Percentiles rank a stretch among this genome's conserved stretches.
phyloP scores from a whole-genome alignment of 2,888 invertebrate species.

The Conomelus anceps region DNA sequence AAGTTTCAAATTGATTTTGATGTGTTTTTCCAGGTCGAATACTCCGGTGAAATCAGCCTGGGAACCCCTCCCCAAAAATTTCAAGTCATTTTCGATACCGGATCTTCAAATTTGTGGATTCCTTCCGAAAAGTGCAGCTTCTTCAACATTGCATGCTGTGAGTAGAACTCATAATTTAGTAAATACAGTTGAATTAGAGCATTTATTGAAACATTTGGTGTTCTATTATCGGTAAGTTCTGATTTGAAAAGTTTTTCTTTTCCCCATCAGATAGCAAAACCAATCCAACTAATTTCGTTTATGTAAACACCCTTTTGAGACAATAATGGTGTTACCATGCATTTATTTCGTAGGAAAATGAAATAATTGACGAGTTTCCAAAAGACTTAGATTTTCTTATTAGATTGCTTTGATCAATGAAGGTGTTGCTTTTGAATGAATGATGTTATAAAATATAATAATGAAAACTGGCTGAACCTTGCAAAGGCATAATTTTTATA shows the following conservation, averaged over 20 bases:
- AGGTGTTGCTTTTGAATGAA: neutral
- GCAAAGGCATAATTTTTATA: neutral
- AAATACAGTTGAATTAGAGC: no score
- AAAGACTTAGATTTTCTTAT: no score
- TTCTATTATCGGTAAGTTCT: no score
- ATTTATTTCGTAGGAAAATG: no score
- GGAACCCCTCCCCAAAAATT: constrained; percentile 89
- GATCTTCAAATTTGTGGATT: constrained; percentile 97
- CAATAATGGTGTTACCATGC: no score
- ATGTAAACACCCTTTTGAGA: no score
- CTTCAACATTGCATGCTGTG: constrained; percentile 89
- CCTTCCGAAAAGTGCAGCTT: constrained; percentile 93
- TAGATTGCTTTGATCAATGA: no score
- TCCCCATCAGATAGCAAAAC: no score
- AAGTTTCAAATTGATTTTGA: neutral
- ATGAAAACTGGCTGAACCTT: neutral
- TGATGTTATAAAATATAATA: neutral
- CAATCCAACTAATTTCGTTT: no score
- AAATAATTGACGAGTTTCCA: no score
- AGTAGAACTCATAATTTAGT: constrained; percentile 46
- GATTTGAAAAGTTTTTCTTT: neutral
- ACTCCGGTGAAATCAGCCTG: constrained; percentile 86
- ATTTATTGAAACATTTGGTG: no score
- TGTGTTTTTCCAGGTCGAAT: constrained; percentile 65
- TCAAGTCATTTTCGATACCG: constrained; percentile 95